Evolutionary conservation across 2,113 vertebrate species (phyloP), one percentile per base, ranked within the genome.

Genomic region (Hippolais icterina): DNA sequence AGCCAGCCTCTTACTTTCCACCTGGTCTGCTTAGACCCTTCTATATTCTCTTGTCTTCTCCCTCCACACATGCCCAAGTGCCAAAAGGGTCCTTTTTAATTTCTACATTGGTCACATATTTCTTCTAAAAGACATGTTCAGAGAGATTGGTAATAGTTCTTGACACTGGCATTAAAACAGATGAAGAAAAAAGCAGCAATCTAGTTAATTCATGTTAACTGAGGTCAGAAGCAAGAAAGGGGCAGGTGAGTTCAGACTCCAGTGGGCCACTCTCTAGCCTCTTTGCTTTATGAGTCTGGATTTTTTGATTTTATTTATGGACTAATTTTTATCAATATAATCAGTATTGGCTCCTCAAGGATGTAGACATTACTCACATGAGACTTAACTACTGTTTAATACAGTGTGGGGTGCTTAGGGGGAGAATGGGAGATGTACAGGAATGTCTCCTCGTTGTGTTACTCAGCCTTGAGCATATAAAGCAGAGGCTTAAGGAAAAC

Each of bases 231-330:
- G 18, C 6, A 61, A 90, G 66, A 76, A 81, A 89, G 52, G 21
- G 10, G 5, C 35, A 79, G 29, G 31, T 59, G 37, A 53, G 29
- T 44, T 85, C 46, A 83, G 24, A 72, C 27, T 65, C 22, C 42
- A 87, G 23, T 1, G 1, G 53, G 31, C 16, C 17, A 78, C 13
- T 54, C 24, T 79, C 28, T 50, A 22, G 35, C 25, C 33, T 47
- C 57, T 78, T 23, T 81, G 29, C 21, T 91, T 83, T 84, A 88
- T 75, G 41, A 12, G 23, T 69, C 47, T 72, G 35, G 5, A n/a
- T 59, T 42, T 92, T 85, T 39, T 35, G 41, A 75, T 69, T 81
- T 94, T 81, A 72, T 82, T 93, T 87, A 80, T 85, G 70, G 60
- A 59, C 52, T 89, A 71, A 64, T 47, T 28, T 90, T 87, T 90